phyloP scores from a whole-genome alignment of 1,140 invertebrate genomes.

The Rhagoletis zephyria region DNA sequence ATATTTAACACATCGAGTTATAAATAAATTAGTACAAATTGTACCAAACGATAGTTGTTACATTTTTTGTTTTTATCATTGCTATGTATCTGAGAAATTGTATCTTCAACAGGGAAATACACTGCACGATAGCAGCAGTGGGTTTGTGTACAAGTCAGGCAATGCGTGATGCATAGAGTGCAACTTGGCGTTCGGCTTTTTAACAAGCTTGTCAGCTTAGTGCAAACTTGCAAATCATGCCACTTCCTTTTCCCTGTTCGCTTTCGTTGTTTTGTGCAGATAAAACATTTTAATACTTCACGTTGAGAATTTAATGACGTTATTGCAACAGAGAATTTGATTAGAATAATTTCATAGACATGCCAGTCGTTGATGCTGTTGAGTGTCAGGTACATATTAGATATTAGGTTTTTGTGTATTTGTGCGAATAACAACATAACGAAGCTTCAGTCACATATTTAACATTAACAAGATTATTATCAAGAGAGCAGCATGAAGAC shows the following conservation, averaged over 20 bases:
- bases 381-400: neutral
- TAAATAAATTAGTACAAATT: conserved; percentile 49
- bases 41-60: neutral
- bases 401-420: neutral
- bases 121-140: conserved; percentile 36
- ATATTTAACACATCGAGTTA: neutral
- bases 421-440: neutral
- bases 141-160: neutral
- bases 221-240: conserved; percentile 31
- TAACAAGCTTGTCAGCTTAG: conserved; percentile 49
- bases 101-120: neutral
- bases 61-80: neutral
- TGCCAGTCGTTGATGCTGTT: neutral
- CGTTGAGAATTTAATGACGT: conserved; percentile 34
- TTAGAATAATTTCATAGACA: conserved; percentile 37
- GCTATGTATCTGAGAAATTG: neutral
- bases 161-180: neutral
- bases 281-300: conserved; percentile 18
- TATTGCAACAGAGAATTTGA: conserved; percentile 29
- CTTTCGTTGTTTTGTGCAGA: neutral
- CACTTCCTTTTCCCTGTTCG: neutral
- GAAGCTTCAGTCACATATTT: neutral
- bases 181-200: neutral
- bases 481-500: neutral
- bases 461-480: neutral